Evolutionary conservation across 2,113 vertebrate species (phyloP), one percentile per base, ranked within the genome.

Genomic region (Cygnus atratus): DNA sequence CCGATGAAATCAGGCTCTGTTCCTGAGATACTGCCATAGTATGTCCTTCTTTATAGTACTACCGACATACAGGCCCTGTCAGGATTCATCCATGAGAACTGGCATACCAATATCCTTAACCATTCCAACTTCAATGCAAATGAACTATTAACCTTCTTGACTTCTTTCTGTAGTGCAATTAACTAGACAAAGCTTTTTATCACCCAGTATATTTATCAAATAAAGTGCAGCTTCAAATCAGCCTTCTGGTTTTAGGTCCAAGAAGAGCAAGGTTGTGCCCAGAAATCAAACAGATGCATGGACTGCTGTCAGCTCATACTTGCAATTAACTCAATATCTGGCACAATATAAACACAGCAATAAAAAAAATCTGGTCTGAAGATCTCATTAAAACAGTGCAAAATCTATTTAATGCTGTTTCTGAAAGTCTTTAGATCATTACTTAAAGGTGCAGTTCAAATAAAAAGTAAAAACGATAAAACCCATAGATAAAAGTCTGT

Each of bases 231-330:
- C 65, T 66, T 20, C 78, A 43, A 55, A 71, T 29, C 54, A 61
- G 19, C 5, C 9, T 48, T 13, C 12, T 35, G 8, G 13, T 78
- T 63, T 63, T 19, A 59, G 29, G 33, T 62, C 35, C 59, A 14
- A 33, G 43, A 61, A 37, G 10, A 54, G 7, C n/a, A 29, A 21
- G 25, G 62, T 21, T 1, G 24, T 57, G 58, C 18, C 35, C 29
- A 62, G 25, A 37, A 81, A 87, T 4, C 8, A n/a, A 7, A 12
- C 29, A 46, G 33, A 50, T 44, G 7, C 10, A 61, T 0, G 1
- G 57, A 18, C 28, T 24, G 8, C 6, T 33, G 12, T 50, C 35
- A 63, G 52, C 31, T 15, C 31, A 35, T 37, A 61, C 52, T 59
- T 33, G 50, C 26, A 70, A 58, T 26, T 37, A n/a, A 52, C 24